Evolutionary conservation across 2,888 invertebrate species (phyloP).

Genomic region (Lissocephala sabroskyi): DNA sequence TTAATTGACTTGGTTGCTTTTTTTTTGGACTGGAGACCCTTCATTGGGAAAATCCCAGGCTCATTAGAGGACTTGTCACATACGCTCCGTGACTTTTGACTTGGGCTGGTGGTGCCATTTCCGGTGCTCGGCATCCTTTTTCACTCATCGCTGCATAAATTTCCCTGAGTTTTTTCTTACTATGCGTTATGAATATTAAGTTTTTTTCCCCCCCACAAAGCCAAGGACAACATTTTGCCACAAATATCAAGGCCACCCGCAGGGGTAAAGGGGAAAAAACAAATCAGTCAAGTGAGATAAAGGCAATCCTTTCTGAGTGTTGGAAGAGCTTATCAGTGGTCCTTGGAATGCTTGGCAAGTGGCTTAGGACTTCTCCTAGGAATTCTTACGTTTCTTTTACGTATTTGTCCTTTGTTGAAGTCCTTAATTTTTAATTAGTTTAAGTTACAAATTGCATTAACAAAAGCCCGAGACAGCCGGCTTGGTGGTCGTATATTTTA

Average conservation of each 20-base stretch:
- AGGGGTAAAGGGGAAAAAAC: too few species aligned
- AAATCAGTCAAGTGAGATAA: too few species aligned
- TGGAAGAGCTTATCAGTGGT: too few species aligned
- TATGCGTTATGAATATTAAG: constrained; percentile 69
- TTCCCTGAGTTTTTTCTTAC: constrained; percentile 40
- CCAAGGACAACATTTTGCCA: too few species aligned
- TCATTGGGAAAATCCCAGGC: constrained; percentile 33
- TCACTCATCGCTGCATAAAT: constrained; percentile 66
- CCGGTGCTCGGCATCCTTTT: constrained; percentile 55
- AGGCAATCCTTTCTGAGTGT: too few species aligned
- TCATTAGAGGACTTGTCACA: constrained; percentile 58
- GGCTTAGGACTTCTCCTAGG: too few species aligned
- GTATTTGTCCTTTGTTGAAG: not conserved
- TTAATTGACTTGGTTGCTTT: constrained; percentile 68
- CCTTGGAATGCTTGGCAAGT: too few species aligned
- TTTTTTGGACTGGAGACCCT: constrained; percentile 39
- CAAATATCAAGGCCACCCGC: too few species aligned
- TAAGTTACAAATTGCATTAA: constrained; percentile 49
- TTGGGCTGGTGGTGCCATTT: constrained; percentile 2
- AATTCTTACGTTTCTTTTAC: too few species aligned
- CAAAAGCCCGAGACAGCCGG: constrained; percentile 36
- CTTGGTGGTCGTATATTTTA: constrained; percentile 66
- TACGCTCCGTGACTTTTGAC: constrained; percentile 41
- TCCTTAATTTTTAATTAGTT: constrained; percentile 70
- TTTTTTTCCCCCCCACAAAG: too few species aligned